Evolutionary conservation across 1,140 invertebrate genomes (phyloP).

Genomic region (Branchinecta lindahli): DNA sequence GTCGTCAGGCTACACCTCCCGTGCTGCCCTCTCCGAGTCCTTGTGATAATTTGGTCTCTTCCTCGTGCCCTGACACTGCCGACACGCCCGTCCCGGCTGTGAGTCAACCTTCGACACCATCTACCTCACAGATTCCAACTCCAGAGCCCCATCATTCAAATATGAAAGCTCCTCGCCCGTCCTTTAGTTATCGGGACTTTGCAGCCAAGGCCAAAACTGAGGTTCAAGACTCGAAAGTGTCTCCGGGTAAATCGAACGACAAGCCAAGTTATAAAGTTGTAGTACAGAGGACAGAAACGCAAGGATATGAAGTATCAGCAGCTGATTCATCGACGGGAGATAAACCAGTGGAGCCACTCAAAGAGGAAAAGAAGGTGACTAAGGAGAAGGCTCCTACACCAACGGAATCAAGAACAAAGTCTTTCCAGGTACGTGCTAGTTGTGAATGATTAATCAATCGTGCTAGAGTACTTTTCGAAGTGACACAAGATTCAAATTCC

Average conservation of each 20-base stretch:
- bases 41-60: constrained; percentile 2
- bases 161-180: not conserved
- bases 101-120: not conserved
- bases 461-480: too few species aligned
- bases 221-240: not conserved
- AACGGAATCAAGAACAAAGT: constrained; percentile 3
- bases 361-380: not conserved
- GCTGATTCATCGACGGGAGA: not conserved
- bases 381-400: not conserved
- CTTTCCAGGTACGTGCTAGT: not conserved
- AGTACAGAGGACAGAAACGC: not conserved
- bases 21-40: not conserved
- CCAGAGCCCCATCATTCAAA: not conserved
- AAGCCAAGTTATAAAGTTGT: constrained; percentile 3
- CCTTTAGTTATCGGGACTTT: not conserved
- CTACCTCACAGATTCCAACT: too few species aligned
- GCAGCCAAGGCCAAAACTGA: not conserved
- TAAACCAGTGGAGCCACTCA: not conserved
- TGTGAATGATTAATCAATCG: too few species aligned
- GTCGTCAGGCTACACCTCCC: too few species aligned
- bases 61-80: not conserved
- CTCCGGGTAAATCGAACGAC: not conserved
- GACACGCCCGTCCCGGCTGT: not conserved
- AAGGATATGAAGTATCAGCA: not conserved
- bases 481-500: too few species aligned